phyloP scores from a whole-genome alignment of 2,113 vertebrate genomes.

The Cyprinodon variegatus region DNA sequence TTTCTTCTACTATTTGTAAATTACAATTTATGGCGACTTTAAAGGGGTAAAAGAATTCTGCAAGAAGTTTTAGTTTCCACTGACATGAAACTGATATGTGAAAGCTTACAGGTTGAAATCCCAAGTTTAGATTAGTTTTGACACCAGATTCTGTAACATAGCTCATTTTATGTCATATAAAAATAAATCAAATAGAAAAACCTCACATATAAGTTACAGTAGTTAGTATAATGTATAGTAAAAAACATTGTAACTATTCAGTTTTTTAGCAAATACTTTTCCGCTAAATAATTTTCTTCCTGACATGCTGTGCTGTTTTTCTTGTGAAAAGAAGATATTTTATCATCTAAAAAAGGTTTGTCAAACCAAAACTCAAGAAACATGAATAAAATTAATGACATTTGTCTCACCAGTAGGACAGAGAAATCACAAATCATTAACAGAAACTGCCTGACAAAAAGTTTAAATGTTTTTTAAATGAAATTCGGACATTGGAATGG shows the following conservation, averaged over 20 bases:
- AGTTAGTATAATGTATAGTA: too few relatives aligned
- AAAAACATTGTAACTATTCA: too few relatives aligned
- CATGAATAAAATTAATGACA: neutral
- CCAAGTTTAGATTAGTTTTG: conserved; percentile 14
- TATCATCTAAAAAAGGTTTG: too few relatives aligned
- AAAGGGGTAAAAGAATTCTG: neutral
- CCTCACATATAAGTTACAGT: too few relatives aligned
- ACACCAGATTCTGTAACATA: neutral
- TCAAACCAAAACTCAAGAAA: too few relatives aligned
- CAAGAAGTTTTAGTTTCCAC: neutral
- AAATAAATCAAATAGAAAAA: too few relatives aligned
- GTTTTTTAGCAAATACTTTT: too few relatives aligned
- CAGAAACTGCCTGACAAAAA: neutral
- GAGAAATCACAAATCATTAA: neutral
- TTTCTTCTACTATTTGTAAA: neutral
- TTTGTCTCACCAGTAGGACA: neutral
- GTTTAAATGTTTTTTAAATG: neutral
- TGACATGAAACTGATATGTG: neutral
- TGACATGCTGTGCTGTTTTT: too few relatives aligned
- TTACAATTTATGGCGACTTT: neutral
- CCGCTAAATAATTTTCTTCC: too few relatives aligned
- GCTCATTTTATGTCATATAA: neutral
- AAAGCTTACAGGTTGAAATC: neutral
- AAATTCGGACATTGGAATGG: too few relatives aligned
- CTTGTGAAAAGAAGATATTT: too few relatives aligned